Evolutionary conservation across 1,140 invertebrate genomes (phyloP).

Genomic region (Cydia fagiglandana): DNA sequence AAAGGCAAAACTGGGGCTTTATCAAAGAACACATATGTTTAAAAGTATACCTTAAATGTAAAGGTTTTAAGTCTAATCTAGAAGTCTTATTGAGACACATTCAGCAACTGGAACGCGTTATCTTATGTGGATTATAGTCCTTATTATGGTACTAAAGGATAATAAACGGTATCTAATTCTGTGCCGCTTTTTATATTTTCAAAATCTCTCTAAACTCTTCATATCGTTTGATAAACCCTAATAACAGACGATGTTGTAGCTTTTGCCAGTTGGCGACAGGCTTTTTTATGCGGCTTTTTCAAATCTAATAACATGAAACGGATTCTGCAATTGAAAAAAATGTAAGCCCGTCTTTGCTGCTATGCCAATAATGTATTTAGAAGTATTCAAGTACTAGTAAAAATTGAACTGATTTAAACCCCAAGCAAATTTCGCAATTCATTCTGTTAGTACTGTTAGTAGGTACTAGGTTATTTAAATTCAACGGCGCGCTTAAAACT

Average conservation of each 20-base stretch:
- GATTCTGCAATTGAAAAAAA: too few species aligned
- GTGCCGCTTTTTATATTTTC: neutral
- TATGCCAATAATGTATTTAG: too few species aligned
- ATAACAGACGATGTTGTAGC: too few species aligned
- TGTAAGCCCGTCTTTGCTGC: too few species aligned
- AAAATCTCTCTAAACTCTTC: too few species aligned
- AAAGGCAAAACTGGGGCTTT: neutral
- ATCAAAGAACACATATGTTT: neutral
- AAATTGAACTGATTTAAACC: slow-evolving; percentile 28
- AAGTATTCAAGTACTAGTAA: neutral
- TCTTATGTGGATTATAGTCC: slow-evolving; percentile 15
- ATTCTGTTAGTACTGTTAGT: neutral
- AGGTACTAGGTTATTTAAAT: slow-evolving; percentile 1
- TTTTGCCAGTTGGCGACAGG: too few species aligned
- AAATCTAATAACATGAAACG: too few species aligned
- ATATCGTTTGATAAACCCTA: too few species aligned
- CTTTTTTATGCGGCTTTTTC: too few species aligned
- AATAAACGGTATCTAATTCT: neutral
- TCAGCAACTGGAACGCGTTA: slow-evolving; percentile 1
- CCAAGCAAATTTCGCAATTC: slow-evolving; percentile 6
- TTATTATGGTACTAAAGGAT: neutral
- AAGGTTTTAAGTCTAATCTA: neutral
- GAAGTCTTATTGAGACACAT: neutral
- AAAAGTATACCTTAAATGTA: neutral
- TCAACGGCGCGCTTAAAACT: slow-evolving; percentile 6